Evolutionary conservation across 92 coral and sea anemone species (phyloP), one percentile per base, ranked within the genome.

Genomic region (Epizoanthus illoricatus): DNA sequence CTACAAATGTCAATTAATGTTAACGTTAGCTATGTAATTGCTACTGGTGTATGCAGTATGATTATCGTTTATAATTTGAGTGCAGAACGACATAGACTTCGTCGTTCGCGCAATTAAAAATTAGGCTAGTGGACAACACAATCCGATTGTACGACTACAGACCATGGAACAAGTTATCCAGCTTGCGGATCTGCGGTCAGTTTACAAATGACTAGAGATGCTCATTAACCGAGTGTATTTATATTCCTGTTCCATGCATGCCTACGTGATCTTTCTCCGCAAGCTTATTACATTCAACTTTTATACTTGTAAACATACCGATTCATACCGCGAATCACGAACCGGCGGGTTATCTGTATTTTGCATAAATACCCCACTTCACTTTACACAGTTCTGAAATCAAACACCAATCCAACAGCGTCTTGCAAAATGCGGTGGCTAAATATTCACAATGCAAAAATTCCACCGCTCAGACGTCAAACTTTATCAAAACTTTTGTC

Each of bases 361-460:
- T 28, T 28, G 33, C 33, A 28, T 28, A 49, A 49, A 49, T 49
- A 2, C 56, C 13, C 56, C 1, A 49, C 56, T 57, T 71, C 40
- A 19, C 39, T 47, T 71, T 47, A 71, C 80, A 58, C 42, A 36
- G 17, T 55, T 75, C 80, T 36, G 80, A 75, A 75, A 58, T 24
- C 47, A 39, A 74, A 52, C 67, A 33, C 43, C 21, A 74, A 8
- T 10, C 12, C 13, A 33, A 58, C 40, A 21, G 24, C 61, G 40
- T 49, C 56, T 11, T 49, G 56, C 8, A 49, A 49, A 49, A 49
- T 2, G 56, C 56, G 56, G 56, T 49, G 56, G 11, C 11, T 45
- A 78, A 78, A 43, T 63, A 78, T 78, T 36, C 57, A 63, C 82
- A 19, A 1, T 2, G 47, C 21, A 74, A 74, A 73, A 74, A 15